Evolutionary conservation across 2,113 vertebrate genomes (phyloP).

Genomic region (Barnardius zonarius): DNA sequence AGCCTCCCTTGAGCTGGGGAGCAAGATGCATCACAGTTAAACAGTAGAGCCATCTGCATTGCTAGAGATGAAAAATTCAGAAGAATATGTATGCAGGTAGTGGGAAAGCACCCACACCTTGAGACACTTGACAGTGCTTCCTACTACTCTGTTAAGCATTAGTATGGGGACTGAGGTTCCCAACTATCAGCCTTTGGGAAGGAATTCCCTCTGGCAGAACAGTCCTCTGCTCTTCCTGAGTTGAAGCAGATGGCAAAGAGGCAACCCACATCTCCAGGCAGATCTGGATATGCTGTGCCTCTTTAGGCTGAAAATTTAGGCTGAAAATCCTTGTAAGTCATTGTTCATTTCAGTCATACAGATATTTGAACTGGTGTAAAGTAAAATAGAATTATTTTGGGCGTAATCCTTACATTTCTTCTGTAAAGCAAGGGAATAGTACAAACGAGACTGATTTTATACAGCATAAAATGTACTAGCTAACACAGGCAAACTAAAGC

Average conservation of each 20-base stretch:
- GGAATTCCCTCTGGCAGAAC: slow-evolving; percentile 23
- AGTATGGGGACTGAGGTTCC: neutral
- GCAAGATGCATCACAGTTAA: neutral
- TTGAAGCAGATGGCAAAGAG: slow-evolving; percentile 10
- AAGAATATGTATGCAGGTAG: neutral
- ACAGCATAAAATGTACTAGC: neutral
- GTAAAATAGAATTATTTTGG: neutral
- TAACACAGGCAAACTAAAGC: neutral
- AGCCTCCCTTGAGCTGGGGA: neutral
- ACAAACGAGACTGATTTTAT: neutral
- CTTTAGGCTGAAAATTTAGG: neutral
- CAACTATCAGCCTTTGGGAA: neutral
- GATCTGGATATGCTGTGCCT: neutral
- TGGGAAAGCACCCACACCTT: neutral
- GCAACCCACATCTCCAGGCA: neutral
- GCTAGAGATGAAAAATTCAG: neutral
- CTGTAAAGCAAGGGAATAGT: neutral
- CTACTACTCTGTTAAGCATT: neutral
- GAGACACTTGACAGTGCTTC: neutral
- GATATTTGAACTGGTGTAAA: neutral
- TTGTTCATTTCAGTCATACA: neutral
- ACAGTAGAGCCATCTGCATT: neutral
- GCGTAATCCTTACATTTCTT: neutral
- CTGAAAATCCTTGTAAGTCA: neutral
- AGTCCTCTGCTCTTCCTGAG: neutral